phyloP scores from a whole-genome alignment of 2,888 invertebrate genomes.

The Chironomus tentans region DNA sequence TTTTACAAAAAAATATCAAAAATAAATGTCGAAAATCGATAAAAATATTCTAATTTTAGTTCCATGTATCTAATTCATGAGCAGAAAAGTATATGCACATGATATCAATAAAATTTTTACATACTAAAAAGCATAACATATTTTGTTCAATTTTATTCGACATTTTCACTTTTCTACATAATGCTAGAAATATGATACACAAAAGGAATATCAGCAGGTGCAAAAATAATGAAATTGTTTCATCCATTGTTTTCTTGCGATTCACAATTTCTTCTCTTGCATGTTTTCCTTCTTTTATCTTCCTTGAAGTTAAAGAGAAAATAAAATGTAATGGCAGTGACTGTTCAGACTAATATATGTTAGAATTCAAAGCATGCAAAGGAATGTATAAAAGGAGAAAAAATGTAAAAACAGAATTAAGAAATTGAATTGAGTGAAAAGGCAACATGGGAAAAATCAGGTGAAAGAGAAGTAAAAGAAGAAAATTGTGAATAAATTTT shows the following conservation, averaged over 20 bases:
- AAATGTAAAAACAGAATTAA: neutral
- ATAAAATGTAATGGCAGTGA: no score
- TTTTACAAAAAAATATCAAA: no score
- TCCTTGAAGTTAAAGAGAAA: no score
- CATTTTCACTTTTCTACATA: no score
- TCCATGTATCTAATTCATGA: no score
- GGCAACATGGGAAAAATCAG: neutral
- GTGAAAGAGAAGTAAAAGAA: neutral
- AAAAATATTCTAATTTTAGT: no score
- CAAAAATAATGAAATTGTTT: constrained; percentile 1
- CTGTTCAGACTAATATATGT: neutral
- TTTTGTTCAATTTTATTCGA: no score
- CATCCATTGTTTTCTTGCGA: neutral
- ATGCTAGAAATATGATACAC: no score
- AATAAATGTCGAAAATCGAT: no score
- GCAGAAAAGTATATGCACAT: no score
- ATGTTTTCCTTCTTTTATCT: neutral
- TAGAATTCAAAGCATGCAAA: neutral
- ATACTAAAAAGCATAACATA: no score
- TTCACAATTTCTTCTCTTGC: neutral
- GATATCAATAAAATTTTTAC: no score
- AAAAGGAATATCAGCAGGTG: neutral
- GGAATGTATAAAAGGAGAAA: neutral
- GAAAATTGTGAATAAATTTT: neutral
- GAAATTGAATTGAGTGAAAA: neutral